Conservation (phyloP, 2,113 vertebrate genomes). For the Saccopteryx bilineata region DNA sequence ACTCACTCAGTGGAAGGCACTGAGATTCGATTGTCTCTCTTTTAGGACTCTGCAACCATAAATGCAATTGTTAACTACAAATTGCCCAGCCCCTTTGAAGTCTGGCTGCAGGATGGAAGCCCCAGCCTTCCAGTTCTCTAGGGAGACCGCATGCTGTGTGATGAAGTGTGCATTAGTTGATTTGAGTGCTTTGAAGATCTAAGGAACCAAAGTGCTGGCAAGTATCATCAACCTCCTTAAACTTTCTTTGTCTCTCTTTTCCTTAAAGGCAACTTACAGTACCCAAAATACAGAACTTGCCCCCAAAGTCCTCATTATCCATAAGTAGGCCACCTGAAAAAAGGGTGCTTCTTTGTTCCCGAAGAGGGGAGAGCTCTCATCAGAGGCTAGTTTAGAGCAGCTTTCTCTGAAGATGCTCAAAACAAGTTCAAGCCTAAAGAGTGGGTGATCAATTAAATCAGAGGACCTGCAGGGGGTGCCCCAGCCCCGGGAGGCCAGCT, state of each 20-base stretch:
- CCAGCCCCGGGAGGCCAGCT: background rate
- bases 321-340: background rate
- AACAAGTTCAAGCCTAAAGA: background rate
- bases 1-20: background rate
- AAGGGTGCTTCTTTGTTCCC: no score
- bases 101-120: conserved; percentile 46
- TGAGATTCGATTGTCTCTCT: conserved; percentile 30
- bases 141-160: background rate
- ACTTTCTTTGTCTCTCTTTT: conserved; percentile 67
- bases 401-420: background rate
- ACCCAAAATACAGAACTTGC: background rate
- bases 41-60: conserved; percentile 36
- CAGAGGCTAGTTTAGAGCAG: no score
- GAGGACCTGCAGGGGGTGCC: background rate
- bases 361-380: no score
- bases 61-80: conserved; percentile 68
- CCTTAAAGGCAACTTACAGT: background rate
- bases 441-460: background rate
- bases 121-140: background rate
- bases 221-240: conserved; percentile 18
- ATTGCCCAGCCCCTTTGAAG: conserved; percentile 54
- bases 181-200: conserved; percentile 69
- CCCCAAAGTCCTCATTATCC: background rate
- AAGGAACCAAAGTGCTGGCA: conserved; percentile 7
- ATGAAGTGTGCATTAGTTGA: conserved; percentile 75